These are phyloP conservation scores for Monodelphis domestica DNA, from an alignment of 2,797 vertebrate genomes.

Conservation along the genomic window DNA sequence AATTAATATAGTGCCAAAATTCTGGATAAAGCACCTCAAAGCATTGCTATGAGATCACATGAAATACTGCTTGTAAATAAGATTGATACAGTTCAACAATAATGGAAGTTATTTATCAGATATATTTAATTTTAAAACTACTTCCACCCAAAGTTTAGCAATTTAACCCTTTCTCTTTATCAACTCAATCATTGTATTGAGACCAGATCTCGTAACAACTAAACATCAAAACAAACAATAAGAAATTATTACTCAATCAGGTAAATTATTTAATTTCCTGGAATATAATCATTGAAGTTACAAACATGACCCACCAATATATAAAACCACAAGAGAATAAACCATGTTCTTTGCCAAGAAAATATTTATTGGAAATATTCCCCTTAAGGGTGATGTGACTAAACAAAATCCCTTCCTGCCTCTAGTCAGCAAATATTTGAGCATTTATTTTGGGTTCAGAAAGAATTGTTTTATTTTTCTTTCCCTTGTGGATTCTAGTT, in stretches of 20 bases:
- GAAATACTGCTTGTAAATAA: neutral
- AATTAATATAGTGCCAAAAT: neutral
- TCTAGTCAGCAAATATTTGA: neutral
- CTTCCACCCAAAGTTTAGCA: neutral
- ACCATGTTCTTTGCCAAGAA: neutral
- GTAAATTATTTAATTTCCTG: neutral
- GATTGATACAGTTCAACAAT: neutral
- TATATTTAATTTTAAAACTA: neutral
- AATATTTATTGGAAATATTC: conserved; percentile 3
- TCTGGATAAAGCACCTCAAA: neutral
- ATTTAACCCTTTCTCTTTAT: neutral
- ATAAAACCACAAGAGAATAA: conserved; percentile 3
- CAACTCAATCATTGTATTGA: neutral
- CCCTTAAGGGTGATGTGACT: neutral
- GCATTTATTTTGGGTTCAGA: neutral
- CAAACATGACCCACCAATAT: neutral
- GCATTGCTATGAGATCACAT: neutral
- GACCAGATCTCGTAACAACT: neutral
- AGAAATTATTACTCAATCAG: neutral
- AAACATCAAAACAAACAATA: neutral
- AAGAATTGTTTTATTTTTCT: neutral
- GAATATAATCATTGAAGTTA: neutral
- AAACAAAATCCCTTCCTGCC: neutral
- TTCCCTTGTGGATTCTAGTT: conserved; percentile 12
- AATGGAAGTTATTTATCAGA: neutral